A percentile compares a stretch with the other conserved stretches of the same genome.
Conservation (phyloP, 2,797 vertebrate species). For the Astyanax mexicanus region DNA sequence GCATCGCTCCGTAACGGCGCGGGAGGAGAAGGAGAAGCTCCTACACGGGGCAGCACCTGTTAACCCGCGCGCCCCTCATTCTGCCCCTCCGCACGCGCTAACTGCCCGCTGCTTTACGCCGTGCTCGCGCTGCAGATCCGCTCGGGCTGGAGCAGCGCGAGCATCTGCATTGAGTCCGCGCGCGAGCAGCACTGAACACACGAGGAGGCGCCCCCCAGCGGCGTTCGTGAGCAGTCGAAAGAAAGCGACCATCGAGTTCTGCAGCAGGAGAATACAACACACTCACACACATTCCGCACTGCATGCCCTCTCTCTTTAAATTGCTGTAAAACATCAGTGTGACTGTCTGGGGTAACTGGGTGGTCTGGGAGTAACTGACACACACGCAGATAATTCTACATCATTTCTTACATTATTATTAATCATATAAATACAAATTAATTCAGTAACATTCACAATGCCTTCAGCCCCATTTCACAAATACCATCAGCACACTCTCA, state of each 20-base stretch:
- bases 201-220: neutral
- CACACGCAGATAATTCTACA: constrained; percentile 56
- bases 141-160: constrained; percentile 6
- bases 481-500: too few species aligned
- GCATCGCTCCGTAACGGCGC: constrained; percentile 37
- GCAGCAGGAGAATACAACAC: constrained; percentile 42
- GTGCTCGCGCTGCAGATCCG: neutral
- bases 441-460: too few species aligned
- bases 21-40: neutral
- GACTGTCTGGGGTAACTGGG: too few species aligned
- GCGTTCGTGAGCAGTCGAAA: neutral
- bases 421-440: too few species aligned
- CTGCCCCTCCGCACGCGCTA: neutral
- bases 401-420: too few species aligned
- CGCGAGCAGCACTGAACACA: neutral
- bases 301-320: too few species aligned
- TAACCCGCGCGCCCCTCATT: constrained; percentile 17
- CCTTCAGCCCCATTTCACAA: too few species aligned
- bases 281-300: neutral
- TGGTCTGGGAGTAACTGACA: too few species aligned
- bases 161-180: neutral
- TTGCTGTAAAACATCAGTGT: too few species aligned
- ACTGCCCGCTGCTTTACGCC: neutral
- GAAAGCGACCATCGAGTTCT: constrained; percentile 7
- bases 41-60: constrained; percentile 56